Conservation (phyloP, 1,140 invertebrate species). For the Zaprionus lachaisei region DNA sequence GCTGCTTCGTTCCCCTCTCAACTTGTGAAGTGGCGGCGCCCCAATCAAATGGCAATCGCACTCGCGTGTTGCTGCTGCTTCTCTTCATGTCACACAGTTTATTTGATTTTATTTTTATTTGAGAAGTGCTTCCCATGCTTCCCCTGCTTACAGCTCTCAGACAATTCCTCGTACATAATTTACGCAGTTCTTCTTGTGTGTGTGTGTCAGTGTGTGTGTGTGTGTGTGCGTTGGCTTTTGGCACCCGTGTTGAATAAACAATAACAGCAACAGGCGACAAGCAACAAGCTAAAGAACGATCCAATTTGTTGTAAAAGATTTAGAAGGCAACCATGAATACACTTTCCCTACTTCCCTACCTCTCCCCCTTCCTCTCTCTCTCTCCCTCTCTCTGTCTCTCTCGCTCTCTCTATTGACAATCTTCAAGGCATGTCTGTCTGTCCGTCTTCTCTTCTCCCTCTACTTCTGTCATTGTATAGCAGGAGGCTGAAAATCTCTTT, state of each 20-base stretch:
- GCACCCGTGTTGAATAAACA: slow-evolving; percentile 47
- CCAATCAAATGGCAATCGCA: slow-evolving; percentile 48
- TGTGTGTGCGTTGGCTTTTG: slow-evolving; percentile 49
- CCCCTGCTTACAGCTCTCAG: background rate
- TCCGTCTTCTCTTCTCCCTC: background rate
- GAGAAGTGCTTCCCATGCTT: background rate
- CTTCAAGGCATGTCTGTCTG: background rate
- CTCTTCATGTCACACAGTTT: slow-evolving; percentile 50
- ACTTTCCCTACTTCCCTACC: background rate
- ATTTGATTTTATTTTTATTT: slow-evolving; percentile 60
- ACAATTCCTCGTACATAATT: slow-evolving; percentile 45
- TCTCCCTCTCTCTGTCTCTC: background rate
- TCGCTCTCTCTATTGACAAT: background rate
- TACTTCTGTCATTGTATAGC: slow-evolving; percentile 27
- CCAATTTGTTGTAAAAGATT: slow-evolving; percentile 44
- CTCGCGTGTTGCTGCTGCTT: slow-evolving; percentile 52
- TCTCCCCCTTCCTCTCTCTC: background rate
- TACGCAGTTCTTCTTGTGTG: slow-evolving; percentile 24
- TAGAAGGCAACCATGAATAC: background rate
- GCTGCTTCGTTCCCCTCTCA: background rate
- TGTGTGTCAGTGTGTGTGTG: background rate
- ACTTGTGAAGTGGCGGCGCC: background rate
- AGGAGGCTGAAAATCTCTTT: slow-evolving; percentile 32
- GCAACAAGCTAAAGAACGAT: slow-evolving; percentile 34
- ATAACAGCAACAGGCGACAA: slow-evolving; percentile 35